Evolutionary conservation across 2,113 vertebrate genomes (phyloP), one percentile per base, ranked within the genome.

Genomic region (Pomatostomus ruficeps): DNA sequence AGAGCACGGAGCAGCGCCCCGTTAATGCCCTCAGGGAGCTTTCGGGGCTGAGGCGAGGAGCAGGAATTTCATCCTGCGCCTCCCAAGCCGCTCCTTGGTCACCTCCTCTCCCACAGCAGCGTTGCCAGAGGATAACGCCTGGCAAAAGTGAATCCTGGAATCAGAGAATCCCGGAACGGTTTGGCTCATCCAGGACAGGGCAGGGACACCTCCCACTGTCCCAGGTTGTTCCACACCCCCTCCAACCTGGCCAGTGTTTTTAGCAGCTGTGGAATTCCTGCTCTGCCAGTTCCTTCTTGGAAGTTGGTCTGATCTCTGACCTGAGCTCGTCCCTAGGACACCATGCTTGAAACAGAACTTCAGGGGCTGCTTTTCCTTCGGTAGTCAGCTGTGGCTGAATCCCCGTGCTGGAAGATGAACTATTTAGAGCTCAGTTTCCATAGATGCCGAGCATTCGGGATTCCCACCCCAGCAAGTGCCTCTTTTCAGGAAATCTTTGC

Each of bases 341-440:
- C 45, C 5, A 0, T 22, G 65, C 61, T 65, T 54, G 59, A 59
- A 87, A 16, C 25, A 57, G 61, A 57, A 52, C 61, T 82, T 82
- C 58, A 73, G 40, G 88, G 40, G 17, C 74, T 68, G 74, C 36
- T 88, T 89, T 93, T 84, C 14, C 72, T 74, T 86, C 71, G 71
- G 88, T 51, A 49, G 65, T 58, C 26, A 35, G 54, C 42, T 51
- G 6, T 4, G 21, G 58, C 71, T 77, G 85, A 80, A 40, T 81
- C 65, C 61, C 83, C 26, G 48, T 40, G 92, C 91, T 92, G 76
- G 58, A 43, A 18, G 48, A 51, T 5, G 88, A 52, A 84, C 23
- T 88, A 11, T 88, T 78, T 75, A 65, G 83, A 61, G 73, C 70
- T 89, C 55, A 29, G 71, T 95, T 95, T 89, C 94, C 77, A 63